phyloP scores from a whole-genome alignment of 2,797 vertebrate species.

The Avahi laniger region DNA sequence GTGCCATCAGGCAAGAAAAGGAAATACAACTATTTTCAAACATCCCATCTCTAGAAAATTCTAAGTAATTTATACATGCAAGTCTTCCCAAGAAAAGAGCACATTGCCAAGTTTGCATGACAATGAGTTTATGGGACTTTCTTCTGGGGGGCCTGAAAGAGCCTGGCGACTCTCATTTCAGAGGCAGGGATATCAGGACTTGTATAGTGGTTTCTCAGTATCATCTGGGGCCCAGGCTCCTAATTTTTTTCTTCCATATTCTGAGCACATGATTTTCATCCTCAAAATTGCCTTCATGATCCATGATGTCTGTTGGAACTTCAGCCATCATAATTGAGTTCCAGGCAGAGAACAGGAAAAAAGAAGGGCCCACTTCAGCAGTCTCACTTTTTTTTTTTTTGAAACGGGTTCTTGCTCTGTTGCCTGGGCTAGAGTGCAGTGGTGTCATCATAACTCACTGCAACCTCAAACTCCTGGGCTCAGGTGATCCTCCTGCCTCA shows the following conservation, averaged over 20 bases:
- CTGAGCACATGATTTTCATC: not conserved
- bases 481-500: not conserved
- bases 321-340: not conserved
- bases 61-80: not conserved
- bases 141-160: not conserved
- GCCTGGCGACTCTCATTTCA: not conserved
- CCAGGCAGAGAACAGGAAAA: not conserved
- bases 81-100: not conserved
- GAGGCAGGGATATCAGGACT: not conserved
- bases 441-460: not conserved
- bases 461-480: not conserved
- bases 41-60: not conserved
- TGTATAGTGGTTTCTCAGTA: not conserved
- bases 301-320: not conserved
- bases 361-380: not conserved
- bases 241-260: not conserved
- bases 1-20: not conserved
- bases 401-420: not conserved
- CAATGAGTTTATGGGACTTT: not conserved
- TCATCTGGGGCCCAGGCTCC: not conserved
- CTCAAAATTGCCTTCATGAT: not conserved
- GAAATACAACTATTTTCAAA: conserved; percentile 8
- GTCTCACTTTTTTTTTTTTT: not conserved
- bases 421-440: not conserved
- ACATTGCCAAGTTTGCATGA: not conserved